Evolutionary conservation across 2,888 invertebrate genomes (phyloP).

Genomic region (Pyrgus malvae): DNA sequence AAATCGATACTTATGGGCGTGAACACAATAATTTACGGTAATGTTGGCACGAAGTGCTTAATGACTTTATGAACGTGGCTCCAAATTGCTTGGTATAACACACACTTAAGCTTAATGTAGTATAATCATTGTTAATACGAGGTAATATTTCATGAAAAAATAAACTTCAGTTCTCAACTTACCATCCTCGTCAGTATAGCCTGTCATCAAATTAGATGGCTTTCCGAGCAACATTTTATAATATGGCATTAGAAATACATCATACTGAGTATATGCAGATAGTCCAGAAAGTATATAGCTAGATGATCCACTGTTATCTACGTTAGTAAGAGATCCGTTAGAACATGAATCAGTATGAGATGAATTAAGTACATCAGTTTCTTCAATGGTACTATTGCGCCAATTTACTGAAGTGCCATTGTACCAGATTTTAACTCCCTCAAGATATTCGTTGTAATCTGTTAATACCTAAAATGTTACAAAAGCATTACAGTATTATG

Average conservation of each 20-base stretch:
- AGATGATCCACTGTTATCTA: constrained; percentile 86
- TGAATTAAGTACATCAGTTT: constrained; percentile 51
- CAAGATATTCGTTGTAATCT: constrained; percentile 81
- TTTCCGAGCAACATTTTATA: constrained; percentile 94
- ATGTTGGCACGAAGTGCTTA: background rate
- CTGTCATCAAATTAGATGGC: constrained; percentile 94
- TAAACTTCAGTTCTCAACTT: too few species aligned
- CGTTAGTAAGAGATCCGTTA: constrained; percentile 86
- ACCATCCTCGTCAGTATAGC: constrained; percentile 93
- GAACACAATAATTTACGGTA: constrained; percentile 4
- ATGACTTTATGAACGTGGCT: background rate
- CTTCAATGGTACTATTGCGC: constrained; percentile 65
- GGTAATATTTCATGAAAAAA: too few species aligned
- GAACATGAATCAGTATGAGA: constrained; percentile 60
- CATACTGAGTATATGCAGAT: constrained; percentile 93
- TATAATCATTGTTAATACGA: too few species aligned
- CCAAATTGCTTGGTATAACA: too few species aligned
- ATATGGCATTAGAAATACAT: constrained; percentile 95
- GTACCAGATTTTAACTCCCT: constrained; percentile 86
- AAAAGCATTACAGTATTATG: background rate
- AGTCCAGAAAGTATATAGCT: constrained; percentile 89
- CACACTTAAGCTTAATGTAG: too few species aligned
- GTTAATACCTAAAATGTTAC: constrained; percentile 65
- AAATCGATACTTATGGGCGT: constrained; percentile 17
- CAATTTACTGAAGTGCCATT: constrained; percentile 74